Evolutionary conservation across 2,888 invertebrate species (phyloP).

Genomic region (Thecocarcelia acutangulata): DNA sequence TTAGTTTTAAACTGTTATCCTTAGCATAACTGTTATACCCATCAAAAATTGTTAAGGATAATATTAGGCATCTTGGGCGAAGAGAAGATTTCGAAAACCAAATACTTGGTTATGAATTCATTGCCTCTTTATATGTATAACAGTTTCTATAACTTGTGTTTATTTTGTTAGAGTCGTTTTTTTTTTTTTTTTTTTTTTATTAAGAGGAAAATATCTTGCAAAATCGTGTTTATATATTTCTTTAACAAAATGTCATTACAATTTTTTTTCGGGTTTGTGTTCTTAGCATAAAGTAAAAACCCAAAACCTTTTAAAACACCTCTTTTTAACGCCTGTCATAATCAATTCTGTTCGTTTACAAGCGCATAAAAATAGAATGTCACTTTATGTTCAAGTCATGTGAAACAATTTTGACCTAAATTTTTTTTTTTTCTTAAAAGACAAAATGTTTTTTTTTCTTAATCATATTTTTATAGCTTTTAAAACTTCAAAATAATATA

Average conservation of each 20-base stretch:
- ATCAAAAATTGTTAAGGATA: too few relatives aligned
- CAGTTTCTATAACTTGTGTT: too few relatives aligned
- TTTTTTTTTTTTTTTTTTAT: background rate
- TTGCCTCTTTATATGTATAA: too few relatives aligned
- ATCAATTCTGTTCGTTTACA: conserved; percentile 60
- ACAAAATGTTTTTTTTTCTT: conserved; percentile 16
- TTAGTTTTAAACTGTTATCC: too few relatives aligned
- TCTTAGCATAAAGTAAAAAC: background rate
- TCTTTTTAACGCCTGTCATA: conserved; percentile 69
- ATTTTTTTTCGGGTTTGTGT: background rate
- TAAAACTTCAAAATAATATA: background rate
- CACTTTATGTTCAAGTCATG: conserved; percentile 66
- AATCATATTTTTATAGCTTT: background rate
- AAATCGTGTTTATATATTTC: background rate
- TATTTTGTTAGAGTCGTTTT: too few relatives aligned
- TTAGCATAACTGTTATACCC: too few relatives aligned
- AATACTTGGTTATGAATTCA: too few relatives aligned
- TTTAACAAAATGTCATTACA: conserved; percentile 47
- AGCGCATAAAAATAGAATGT: conserved; percentile 63
- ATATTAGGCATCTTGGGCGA: too few relatives aligned
- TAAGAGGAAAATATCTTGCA: background rate
- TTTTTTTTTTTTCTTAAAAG: conserved; percentile 55
- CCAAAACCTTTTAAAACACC: conserved; percentile 64
- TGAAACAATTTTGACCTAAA: conserved; percentile 67
- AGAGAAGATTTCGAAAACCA: too few relatives aligned